phyloP scores from a whole-genome alignment of 2,113 vertebrate species.

The Proteles cristata region DNA sequence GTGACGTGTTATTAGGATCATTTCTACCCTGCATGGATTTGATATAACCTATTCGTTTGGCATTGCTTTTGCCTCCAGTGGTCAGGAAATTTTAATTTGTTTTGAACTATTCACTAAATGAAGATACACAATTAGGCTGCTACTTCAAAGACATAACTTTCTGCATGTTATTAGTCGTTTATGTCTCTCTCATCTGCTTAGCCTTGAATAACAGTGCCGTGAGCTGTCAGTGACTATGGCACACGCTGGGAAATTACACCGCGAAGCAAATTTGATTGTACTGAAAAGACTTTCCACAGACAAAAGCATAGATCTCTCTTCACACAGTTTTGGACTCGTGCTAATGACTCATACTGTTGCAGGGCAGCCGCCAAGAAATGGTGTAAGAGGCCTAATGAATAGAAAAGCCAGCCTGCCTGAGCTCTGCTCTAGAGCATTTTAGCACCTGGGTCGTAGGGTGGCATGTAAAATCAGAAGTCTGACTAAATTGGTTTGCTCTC shows the following conservation, averaged over 20 bases:
- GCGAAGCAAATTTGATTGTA: neutral
- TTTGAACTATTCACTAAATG: constrained; percentile 32
- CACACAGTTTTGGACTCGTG: neutral
- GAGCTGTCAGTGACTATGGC: neutral
- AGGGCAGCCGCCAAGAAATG: neutral
- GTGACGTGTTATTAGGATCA: constrained; percentile 37
- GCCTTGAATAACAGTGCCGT: constrained; percentile 19
- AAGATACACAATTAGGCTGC: constrained; percentile 62
- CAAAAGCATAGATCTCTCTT: neutral
- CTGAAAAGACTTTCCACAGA: constrained; percentile 35
- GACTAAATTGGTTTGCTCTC: neutral
- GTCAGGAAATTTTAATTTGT: constrained; percentile 65
- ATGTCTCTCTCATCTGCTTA: constrained; percentile 51
- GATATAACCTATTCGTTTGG: neutral
- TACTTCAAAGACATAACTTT: constrained; percentile 46
- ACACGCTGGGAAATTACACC: constrained; percentile 2
- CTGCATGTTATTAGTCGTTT: constrained; percentile 16
- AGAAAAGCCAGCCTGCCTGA: neutral
- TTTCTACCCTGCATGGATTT: neutral
- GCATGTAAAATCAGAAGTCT: neutral
- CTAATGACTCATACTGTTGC: neutral
- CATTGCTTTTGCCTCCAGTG: constrained; percentile 39
- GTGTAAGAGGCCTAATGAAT: neutral
- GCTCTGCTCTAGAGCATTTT: neutral
- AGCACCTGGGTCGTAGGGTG: neutral